A percentile compares a stretch with the other conserved stretches of the same genome.
These are phyloP conservation scores for Prosopocoilus inquinatus DNA, from an alignment of 2,888 invertebrate species.

Conservation along the genomic window DNA sequence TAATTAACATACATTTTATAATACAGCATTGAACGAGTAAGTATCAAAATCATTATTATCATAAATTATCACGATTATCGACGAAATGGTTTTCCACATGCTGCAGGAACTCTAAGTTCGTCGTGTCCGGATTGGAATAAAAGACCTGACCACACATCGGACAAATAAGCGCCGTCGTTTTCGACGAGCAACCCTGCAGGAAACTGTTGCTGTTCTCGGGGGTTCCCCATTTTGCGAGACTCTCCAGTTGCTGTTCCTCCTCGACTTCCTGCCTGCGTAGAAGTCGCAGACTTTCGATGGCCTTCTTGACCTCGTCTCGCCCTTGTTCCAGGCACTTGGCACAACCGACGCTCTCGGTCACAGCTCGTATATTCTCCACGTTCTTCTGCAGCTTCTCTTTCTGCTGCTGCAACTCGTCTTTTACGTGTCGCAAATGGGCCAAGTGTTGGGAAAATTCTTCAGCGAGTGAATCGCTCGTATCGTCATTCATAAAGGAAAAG, in stretches of 20 bases:
- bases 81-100: constrained; percentile 78
- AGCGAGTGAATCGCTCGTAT: constrained; percentile 59
- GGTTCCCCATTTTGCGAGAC: constrained; percentile 54
- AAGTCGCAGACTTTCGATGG: not conserved
- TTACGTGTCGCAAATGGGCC: constrained; percentile 61
- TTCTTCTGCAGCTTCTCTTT: constrained; percentile 59
- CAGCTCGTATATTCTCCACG: constrained; percentile 48
- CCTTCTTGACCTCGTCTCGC: not conserved
- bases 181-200: constrained; percentile 4
- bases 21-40: too few relatives aligned
- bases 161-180: constrained; percentile 55
- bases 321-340: constrained; percentile 16
- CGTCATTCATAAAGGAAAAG: constrained; percentile 54
- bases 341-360: constrained; percentile 41
- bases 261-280: constrained; percentile 2
- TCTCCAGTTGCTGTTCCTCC: constrained; percentile 32
- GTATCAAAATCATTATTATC: not conserved
- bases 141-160: constrained; percentile 73
- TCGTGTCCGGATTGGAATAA: constrained; percentile 47
- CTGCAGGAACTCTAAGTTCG: constrained; percentile 65
- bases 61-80: not conserved
- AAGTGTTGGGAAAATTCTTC: constrained; percentile 66
- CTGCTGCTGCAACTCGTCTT: constrained; percentile 61
- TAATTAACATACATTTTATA: too few relatives aligned
- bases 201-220: constrained; percentile 52